Conservation (phyloP, 2,797 vertebrate species). For the Siniperca undulata region DNA sequence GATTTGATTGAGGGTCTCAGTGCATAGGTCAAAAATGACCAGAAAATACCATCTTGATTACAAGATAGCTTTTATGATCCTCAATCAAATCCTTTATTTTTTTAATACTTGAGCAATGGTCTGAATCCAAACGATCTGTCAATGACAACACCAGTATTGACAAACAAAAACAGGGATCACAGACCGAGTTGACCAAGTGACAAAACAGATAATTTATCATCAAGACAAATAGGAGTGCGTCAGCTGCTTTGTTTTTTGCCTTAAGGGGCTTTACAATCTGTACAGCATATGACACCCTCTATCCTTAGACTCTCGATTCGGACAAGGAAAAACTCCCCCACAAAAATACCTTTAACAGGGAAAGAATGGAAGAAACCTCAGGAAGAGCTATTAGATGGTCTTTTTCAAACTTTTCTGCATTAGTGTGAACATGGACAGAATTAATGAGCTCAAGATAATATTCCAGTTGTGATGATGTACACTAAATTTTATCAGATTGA, state of each 20-base stretch:
- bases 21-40: not conserved
- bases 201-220: not conserved
- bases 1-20: not conserved
- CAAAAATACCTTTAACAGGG: no score
- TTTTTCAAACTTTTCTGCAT: not conserved
- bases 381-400: not conserved
- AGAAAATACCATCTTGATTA: conserved; percentile 2
- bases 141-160: not conserved
- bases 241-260: not conserved
- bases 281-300: no score
- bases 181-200: not conserved
- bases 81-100: not conserved
- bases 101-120: not conserved
- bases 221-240: not conserved
- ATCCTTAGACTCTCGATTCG: no score
- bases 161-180: not conserved
- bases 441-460: not conserved
- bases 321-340: no score
- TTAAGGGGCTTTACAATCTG: no score
- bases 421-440: not conserved
- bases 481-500: not conserved
- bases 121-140: not conserved
- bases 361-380: no score
- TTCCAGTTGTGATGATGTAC: not conserved
- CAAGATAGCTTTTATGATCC: not conserved